These are phyloP conservation scores for Micromys minutus DNA, from an alignment of 2,113 vertebrate genomes.

Conservation along the genomic window DNA sequence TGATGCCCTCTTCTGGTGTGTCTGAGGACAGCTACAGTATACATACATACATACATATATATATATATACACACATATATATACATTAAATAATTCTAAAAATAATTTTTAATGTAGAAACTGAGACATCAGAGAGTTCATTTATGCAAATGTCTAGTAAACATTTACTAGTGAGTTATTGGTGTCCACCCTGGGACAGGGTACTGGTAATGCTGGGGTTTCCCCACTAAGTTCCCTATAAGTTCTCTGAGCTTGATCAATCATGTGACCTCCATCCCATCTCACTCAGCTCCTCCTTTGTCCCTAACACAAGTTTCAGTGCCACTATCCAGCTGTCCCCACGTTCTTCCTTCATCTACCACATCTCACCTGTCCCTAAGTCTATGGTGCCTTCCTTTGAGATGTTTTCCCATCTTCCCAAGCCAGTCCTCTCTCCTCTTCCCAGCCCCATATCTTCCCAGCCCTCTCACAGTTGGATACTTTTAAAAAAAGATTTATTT, in stretches of 20 bases:
- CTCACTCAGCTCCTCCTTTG: background rate
- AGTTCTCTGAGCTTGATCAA: background rate
- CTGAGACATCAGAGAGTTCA: background rate
- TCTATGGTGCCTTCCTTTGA: background rate
- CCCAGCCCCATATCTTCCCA: no score
- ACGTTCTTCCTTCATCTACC: background rate
- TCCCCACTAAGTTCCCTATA: background rate
- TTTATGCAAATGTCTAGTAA: background rate
- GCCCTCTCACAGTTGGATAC: no score
- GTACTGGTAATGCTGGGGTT: background rate
- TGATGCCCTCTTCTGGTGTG: no score
- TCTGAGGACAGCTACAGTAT: no score
- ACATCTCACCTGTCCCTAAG: background rate
- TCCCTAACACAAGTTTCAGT: background rate
- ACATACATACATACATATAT: no score
- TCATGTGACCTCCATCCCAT: background rate
- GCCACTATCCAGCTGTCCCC: background rate
- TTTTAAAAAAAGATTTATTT: no score
- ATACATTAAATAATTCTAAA: no score
- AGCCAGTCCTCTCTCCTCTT: no score
- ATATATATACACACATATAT: no score
- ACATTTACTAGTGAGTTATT: conserved; percentile 5
- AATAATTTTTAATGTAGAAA: background rate
- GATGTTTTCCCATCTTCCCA: background rate
- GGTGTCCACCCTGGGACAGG: background rate